These are phyloP conservation scores for Craseonycteris thonglongyai DNA, from an alignment of 2,113 vertebrate genomes.

Conservation along the genomic window DNA sequence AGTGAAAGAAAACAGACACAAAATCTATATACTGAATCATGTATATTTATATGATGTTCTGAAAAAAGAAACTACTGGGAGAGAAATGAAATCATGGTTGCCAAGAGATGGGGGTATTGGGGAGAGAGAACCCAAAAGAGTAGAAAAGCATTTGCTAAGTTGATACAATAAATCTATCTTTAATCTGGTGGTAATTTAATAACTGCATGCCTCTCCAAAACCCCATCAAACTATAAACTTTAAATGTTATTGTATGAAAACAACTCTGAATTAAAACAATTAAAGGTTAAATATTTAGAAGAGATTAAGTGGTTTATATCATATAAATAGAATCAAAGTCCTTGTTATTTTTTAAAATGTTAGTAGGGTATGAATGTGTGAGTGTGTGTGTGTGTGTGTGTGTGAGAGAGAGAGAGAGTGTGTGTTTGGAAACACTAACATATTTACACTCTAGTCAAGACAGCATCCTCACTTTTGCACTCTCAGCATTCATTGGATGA, in stretches of 20 bases:
- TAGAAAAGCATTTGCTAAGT: background rate
- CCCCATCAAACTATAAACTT: background rate
- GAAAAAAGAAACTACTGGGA: background rate
- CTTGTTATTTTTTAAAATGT: background rate
- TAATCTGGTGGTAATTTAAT: too few relatives aligned
- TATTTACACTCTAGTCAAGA: background rate
- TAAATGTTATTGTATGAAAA: background rate
- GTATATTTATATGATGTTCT: background rate
- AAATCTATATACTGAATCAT: background rate
- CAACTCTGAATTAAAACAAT: background rate
- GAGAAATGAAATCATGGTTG: background rate
- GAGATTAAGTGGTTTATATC: background rate
- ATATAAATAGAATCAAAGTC: background rate
- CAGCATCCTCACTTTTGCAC: background rate
- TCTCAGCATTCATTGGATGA: background rate
- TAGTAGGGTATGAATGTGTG: background rate
- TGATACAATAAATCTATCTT: background rate
- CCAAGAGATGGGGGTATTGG: background rate
- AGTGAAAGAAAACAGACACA: background rate
- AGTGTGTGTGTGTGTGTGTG: background rate
- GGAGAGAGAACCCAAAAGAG: background rate
- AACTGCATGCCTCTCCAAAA: background rate
- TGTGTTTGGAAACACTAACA: background rate
- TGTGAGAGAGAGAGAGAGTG: background rate
- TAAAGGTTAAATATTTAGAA: background rate